Percentiles rank a stretch among this genome's conserved stretches.
Conservation (phyloP, 2,797 vertebrate species). For the Parauchenoglanis punctatus region DNA sequence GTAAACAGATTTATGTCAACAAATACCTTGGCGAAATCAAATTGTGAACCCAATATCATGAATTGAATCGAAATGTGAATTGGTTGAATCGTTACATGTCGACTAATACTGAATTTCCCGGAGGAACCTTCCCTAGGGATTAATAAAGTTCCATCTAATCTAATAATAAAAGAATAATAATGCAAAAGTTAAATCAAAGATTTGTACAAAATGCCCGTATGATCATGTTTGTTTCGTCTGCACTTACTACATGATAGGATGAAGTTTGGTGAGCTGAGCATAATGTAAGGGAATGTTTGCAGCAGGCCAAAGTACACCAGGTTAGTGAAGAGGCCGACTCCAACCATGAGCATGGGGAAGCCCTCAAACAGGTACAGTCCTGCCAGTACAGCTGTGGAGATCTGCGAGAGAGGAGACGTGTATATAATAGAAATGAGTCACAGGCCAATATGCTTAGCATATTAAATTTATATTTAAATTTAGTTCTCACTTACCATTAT, state of each 20-base stretch:
- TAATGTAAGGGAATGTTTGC: conserved; percentile 93
- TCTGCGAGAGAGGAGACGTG: conserved; percentile 64
- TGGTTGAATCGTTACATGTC: no score
- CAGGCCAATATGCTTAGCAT: background rate
- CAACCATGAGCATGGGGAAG: conserved; percentile 86
- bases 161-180: background rate
- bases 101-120: no score
- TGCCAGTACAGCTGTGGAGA: conserved; percentile 83
- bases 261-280: conserved; percentile 94
- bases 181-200: background rate
- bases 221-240: background rate
- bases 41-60: no score
- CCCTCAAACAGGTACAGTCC: conserved; percentile 89
- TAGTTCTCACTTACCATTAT: conserved; percentile 85
- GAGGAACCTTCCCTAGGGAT: no score
- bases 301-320: conserved; percentile 93
- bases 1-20: no score
- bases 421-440: background rate
- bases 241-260: conserved; percentile 90
- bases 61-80: no score
- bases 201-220: background rate
- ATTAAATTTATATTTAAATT: background rate
- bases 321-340: conserved; percentile 93
- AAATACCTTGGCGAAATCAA: no score
- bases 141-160: no score